Conservation (phyloP, 64 coral and sea anemone genomes). For the Actinia equina region DNA sequence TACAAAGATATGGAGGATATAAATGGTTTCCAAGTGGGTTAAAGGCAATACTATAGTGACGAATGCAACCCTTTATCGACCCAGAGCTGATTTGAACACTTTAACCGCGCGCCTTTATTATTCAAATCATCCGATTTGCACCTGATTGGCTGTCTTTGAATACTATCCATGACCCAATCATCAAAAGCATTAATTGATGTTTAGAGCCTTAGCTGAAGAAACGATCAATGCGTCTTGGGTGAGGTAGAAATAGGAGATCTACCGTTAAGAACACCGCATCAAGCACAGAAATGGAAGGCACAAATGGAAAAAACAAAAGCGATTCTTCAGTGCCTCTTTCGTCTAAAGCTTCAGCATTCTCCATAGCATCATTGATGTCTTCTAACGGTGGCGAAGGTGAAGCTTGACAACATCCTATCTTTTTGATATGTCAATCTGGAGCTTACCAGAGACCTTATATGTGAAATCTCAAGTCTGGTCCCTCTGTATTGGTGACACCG, state of each 20-base stretch:
- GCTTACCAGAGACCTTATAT: neutral
- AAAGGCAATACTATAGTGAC: neutral
- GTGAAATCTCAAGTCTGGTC: conserved; percentile 5
- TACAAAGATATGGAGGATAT: neutral
- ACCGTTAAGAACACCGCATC: neutral
- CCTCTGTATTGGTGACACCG: neutral
- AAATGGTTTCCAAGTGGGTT: neutral
- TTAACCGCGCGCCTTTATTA: neutral
- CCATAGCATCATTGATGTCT: conserved; percentile 91
- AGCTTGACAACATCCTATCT: conserved; percentile 26
- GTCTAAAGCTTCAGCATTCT: conserved; percentile 87
- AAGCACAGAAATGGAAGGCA: conserved; percentile 33
- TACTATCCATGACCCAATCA: conserved; percentile 73
- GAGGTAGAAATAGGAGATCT: conserved; percentile 14
- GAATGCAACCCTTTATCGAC: neutral
- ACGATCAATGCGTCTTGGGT: conserved; percentile 24
- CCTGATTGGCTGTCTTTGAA: conserved; percentile 57
- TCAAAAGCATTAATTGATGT: conserved; percentile 79
- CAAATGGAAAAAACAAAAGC: neutral
- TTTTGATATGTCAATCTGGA: conserved; percentile 6
- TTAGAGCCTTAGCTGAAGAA: conserved; percentile 61
- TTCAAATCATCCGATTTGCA: conserved; percentile 9
- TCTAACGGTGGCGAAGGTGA: conserved; percentile 39
- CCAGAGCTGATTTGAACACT: neutral
- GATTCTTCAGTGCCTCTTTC: conserved; percentile 48